Conservation (phyloP, 2,797 vertebrate species). For the Capromys pilorides region DNA sequence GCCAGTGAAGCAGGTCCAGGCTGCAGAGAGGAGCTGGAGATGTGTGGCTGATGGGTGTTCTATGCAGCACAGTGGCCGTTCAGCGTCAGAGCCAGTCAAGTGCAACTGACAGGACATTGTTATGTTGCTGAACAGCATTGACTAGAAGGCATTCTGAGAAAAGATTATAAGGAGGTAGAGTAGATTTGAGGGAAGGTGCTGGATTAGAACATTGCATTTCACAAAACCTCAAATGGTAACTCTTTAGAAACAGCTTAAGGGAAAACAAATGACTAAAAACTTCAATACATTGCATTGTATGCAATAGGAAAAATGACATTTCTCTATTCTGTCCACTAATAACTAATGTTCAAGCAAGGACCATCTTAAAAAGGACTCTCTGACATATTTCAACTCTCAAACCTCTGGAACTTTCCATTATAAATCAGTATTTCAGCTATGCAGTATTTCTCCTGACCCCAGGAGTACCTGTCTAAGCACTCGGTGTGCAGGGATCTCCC, state of each 20-base stretch:
- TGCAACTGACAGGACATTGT: neutral
- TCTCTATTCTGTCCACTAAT: neutral
- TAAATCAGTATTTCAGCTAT: neutral
- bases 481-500: neutral
- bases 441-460: neutral
- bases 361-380: neutral
- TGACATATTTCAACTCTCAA: neutral
- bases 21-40: neutral
- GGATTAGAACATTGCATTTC: neutral
- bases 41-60: neutral
- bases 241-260: constrained; percentile 44
- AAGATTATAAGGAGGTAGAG: neutral
- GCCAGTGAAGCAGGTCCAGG: neutral
- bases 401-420: neutral
- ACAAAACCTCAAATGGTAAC: constrained; percentile 7
- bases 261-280: neutral
- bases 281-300: neutral
- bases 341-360: neutral
- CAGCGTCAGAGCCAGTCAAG: neutral
- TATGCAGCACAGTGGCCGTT: neutral
- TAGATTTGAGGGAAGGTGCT: constrained; percentile 42
- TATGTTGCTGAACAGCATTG: neutral
- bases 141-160: constrained; percentile 29
- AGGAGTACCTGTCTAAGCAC: neutral
- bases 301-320: neutral